Percentiles rank a stretch among this genome's conserved stretches.
phyloP scores from a whole-genome alignment of 2,888 invertebrate genomes.

The Eucriotettix oculatus region DNA sequence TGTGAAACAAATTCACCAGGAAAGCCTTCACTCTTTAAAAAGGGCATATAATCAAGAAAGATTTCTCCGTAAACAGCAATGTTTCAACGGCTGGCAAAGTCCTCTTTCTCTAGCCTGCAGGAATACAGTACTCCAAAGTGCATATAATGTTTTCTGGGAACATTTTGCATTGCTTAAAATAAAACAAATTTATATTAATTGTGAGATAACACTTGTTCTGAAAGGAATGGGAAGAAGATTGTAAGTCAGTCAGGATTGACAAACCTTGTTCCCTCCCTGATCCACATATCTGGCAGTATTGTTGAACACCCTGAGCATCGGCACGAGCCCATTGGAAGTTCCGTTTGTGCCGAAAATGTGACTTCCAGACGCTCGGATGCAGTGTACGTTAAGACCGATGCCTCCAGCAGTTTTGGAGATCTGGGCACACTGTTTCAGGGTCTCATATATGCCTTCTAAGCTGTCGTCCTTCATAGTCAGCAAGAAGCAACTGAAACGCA shows the following conservation, averaged over 20 bases:
- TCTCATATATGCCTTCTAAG: slow-evolving; percentile 88
- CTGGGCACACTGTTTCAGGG: slow-evolving; percentile 79
- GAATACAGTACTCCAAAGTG: too few species aligned
- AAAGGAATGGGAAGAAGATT: too few species aligned
- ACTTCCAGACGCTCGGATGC: slow-evolving; percentile 81
- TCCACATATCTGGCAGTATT: slow-evolving; percentile 93
- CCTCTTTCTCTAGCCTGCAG: too few species aligned
- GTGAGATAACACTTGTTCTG: too few species aligned
- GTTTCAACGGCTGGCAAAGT: too few species aligned
- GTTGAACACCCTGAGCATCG: slow-evolving; percentile 89
- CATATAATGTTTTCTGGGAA: too few species aligned
- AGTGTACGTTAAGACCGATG: slow-evolving; percentile 91
- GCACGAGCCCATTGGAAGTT: slow-evolving; percentile 85
- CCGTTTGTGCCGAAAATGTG: slow-evolving; percentile 91
- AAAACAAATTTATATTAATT: too few species aligned
- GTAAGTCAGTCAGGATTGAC: neutral
- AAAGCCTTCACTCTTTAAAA: too few species aligned
- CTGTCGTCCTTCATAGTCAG: slow-evolving; percentile 89
- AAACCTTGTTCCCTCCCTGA: slow-evolving; percentile 84
- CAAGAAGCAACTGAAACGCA: slow-evolving; percentile 61
- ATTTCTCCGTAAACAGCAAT: too few species aligned
- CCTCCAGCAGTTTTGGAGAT: slow-evolving; percentile 94
- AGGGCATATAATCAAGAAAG: too few species aligned
- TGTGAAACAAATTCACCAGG: too few species aligned
- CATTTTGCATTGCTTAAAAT: too few species aligned